Conservation (phyloP, 2,888 invertebrate species). For the Sinodicranocentrus sp. region DNA sequence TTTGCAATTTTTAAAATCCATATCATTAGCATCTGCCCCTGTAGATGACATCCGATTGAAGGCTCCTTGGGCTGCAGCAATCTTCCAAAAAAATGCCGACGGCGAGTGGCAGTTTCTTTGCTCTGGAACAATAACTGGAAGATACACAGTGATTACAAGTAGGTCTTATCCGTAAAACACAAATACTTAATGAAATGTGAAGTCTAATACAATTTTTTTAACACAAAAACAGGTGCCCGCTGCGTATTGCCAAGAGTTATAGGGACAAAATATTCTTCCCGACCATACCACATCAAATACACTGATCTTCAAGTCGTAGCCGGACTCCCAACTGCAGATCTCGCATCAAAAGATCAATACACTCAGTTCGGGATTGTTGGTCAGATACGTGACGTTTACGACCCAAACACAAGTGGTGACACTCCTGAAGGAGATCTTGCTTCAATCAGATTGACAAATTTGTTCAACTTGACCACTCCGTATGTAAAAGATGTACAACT, state of each 20-base stretch:
- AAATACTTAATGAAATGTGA: too few species aligned
- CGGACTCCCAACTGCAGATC: constrained; percentile 54
- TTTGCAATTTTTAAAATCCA: too few species aligned
- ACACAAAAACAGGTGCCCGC: constrained; percentile 30
- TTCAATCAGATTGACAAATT: constrained; percentile 52
- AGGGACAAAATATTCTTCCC: constrained; percentile 48
- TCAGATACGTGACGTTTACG: constrained; percentile 62
- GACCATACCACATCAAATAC: constrained; percentile 63
- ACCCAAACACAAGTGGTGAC: constrained; percentile 36
- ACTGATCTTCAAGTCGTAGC: constrained; percentile 63
- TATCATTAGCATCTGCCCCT: neutral
- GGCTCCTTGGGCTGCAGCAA: constrained; percentile 71
- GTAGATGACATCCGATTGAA: constrained; percentile 56
- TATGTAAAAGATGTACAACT: constrained; percentile 65
- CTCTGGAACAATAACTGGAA: constrained; percentile 65
- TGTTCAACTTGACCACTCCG: constrained; percentile 59
- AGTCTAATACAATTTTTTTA: constrained; percentile 17
- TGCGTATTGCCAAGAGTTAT: constrained; percentile 62
- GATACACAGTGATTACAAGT: constrained; percentile 66
- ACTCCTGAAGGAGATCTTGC: constrained; percentile 67
- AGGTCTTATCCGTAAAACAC: neutral
- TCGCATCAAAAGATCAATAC: constrained; percentile 60
- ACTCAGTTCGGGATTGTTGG: constrained; percentile 66
- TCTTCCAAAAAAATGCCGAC: constrained; percentile 46
- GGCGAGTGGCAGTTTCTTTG: constrained; percentile 61